Evolutionary conservation across 1,140 invertebrate genomes (phyloP), one percentile per base, ranked within the genome.

Genomic region (Papilio xuthus): DNA sequence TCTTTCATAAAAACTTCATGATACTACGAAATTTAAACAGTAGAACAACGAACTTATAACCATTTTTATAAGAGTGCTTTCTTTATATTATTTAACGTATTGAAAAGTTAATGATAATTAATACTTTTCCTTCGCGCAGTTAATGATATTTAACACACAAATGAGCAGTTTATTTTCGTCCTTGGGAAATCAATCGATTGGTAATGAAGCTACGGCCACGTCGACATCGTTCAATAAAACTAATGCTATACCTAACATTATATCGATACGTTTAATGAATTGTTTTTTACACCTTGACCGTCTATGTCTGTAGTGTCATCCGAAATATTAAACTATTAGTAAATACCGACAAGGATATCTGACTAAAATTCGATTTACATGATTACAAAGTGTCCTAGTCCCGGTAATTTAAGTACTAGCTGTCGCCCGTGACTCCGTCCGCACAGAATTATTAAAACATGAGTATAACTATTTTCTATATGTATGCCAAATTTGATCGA

Each of bases 161-260:
- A 53, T 74, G 42, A 73, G 23, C 41, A 47, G 72, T 74, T 74
- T 32, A 74, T 23, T 8, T 15, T 60, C 32, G 74, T 76, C 74
- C 74, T 76, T 76, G 74, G 32, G 2, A 28, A 18, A 26, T 50
- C 23, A 73, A 76, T 76, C 74, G 74, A 76, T 76, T 76, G 26
- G 18, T 76, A 76, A 76, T 76, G 53, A 26, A 72, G 37, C n/a
- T 41, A 42, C 41, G 7, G 23, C 41, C 23, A 73, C 42, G 74
- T 37, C 26, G 26, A 75, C 74, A 12, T 28, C 50, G 53, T 37
- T 37, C 74, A 32, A 75, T 75, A 41, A 41, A 76, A 76, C 41
- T 76, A 76, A 42, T 32, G 15, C 47, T 28, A 28, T 12, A 47
- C 12, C 26, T 74, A 74, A 63, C 56, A 63, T 75, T 37, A 56